Percentiles rank a stretch among this genome's conserved stretches.
Conservation (phyloP, 1,140 invertebrate genomes). For the Drosophila orena region DNA sequence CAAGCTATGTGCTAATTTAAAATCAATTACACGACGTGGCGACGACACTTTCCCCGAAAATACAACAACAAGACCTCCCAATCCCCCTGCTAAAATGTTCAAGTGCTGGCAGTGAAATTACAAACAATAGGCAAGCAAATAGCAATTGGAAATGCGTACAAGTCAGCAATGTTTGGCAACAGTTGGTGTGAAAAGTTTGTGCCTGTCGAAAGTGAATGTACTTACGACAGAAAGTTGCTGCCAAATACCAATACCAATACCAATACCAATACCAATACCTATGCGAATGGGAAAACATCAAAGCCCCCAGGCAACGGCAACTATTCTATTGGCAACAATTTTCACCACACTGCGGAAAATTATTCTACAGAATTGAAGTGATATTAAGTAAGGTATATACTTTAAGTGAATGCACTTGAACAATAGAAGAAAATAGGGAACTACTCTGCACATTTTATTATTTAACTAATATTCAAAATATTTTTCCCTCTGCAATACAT, state of each 20-base stretch:
- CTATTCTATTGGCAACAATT: slow-evolving; percentile 50
- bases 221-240: slow-evolving; percentile 62
- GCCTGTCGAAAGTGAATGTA: slow-evolving; percentile 51
- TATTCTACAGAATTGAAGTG: background rate
- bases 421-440: background rate
- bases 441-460: background rate
- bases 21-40: slow-evolving; percentile 79
- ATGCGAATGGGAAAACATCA: slow-evolving; percentile 21
- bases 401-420: too few species aligned
- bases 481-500: background rate
- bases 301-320: slow-evolving; percentile 30
- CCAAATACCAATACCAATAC: slow-evolving; percentile 35
- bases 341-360: slow-evolving; percentile 7
- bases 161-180: slow-evolving; percentile 60
- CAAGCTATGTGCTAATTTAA: slow-evolving; percentile 80
- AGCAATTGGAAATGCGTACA: slow-evolving; percentile 67
- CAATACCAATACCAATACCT: slow-evolving; percentile 33
- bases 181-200: slow-evolving; percentile 77
- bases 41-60: slow-evolving; percentile 54
- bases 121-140: slow-evolving; percentile 54
- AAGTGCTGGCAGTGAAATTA: slow-evolving; percentile 45
- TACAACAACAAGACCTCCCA: slow-evolving; percentile 7
- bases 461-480: too few species aligned
- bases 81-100: background rate
- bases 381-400: background rate